These are phyloP conservation scores for Plemyria rubiginata DNA, from an alignment of 2,888 invertebrate genomes.

Conservation along the genomic window DNA sequence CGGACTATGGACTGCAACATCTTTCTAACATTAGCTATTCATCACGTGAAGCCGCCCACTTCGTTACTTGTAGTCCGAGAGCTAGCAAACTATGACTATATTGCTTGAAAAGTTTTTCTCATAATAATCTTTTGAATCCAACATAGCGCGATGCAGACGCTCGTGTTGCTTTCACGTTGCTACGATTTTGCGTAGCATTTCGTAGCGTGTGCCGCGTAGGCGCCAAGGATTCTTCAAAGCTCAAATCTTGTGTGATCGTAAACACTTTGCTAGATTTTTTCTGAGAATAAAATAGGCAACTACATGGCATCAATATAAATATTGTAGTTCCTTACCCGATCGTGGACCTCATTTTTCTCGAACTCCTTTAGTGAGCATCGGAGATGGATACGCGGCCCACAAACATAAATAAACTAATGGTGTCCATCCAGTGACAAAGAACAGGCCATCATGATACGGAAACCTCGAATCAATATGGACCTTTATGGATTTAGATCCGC, in stretches of 20 bases:
- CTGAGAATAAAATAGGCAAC: no score
- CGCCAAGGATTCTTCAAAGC: background rate
- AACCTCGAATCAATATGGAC: constrained; percentile 61
- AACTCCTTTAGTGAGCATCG: constrained; percentile 68
- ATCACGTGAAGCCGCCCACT: constrained; percentile 65
- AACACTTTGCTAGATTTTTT: background rate
- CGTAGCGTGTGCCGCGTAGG: background rate
- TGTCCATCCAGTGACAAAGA: constrained; percentile 68
- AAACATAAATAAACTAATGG: constrained; percentile 76
- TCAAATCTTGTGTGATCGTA: background rate
- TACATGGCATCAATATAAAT: constrained; percentile 7
- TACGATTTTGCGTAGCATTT: constrained; percentile 1
- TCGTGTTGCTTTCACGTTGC: background rate
- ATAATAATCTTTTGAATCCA: background rate
- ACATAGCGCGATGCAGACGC: background rate
- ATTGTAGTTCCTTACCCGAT: constrained; percentile 35
- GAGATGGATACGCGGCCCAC: constrained; percentile 64
- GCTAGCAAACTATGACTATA: constrained; percentile 2
- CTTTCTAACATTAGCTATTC: constrained; percentile 68
- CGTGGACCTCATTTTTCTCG: constrained; percentile 70
- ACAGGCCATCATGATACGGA: constrained; percentile 61
- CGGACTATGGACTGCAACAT: constrained; percentile 49
- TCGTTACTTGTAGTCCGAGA: constrained; percentile 47
- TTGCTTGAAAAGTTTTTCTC: background rate
- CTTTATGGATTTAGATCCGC: constrained; percentile 44